A percentile compares a stretch with the other conserved stretches of the same genome.
Conservation (phyloP, 2,797 vertebrate genomes). For the Otus scops region DNA sequence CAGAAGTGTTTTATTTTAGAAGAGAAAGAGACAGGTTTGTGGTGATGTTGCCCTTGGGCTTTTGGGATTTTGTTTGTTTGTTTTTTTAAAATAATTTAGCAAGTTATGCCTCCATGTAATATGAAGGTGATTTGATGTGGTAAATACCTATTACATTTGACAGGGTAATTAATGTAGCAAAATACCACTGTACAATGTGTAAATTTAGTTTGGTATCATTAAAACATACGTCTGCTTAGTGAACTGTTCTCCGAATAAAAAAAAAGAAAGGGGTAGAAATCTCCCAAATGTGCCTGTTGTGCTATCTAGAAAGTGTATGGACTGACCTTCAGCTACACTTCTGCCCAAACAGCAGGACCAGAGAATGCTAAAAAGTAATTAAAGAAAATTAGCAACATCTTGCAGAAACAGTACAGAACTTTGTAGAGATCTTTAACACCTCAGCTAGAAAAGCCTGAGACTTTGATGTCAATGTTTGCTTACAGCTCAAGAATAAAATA, state of each 20-base stretch:
- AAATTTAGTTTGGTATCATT: conserved; percentile 72
- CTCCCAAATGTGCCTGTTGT: conserved; percentile 25
- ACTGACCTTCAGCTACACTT: background rate
- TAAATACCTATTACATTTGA: conserved; percentile 79
- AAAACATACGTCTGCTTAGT: conserved; percentile 69
- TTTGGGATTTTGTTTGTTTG: conserved; percentile 52
- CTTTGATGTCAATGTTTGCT: background rate
- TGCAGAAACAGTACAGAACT: background rate
- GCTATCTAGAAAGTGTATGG: conserved; percentile 27
- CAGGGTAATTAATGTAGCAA: conserved; percentile 79
- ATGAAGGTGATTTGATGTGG: conserved; percentile 76
- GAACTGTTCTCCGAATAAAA: conserved; percentile 56
- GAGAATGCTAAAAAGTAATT: background rate
- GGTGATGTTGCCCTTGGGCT: conserved; percentile 2
- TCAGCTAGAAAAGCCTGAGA: background rate
- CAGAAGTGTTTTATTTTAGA: background rate
- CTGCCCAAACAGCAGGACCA: background rate
- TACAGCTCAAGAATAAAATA: background rate
- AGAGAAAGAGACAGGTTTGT: background rate
- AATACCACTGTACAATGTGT: conserved; percentile 73
- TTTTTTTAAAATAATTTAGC: conserved; percentile 58
- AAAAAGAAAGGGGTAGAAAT: background rate
- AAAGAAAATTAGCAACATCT: background rate
- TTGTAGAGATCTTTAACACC: background rate
- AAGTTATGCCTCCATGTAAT: conserved; percentile 54